Base-by-base conservation (phyloP, 2,888 invertebrate genomes). In the Petrophora chlorosata region DNA sequence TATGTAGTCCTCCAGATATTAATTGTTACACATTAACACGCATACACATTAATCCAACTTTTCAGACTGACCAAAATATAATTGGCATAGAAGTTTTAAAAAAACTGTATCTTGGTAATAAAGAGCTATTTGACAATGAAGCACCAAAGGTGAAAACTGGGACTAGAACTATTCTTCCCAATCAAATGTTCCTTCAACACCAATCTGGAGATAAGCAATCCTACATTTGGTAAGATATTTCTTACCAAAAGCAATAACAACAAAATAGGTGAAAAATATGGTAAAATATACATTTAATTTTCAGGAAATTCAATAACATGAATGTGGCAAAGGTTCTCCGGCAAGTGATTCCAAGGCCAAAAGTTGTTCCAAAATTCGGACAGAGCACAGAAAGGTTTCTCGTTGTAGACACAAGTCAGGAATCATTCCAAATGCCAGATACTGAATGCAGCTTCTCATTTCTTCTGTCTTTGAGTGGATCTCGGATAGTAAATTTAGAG, bases 371-470 rank as follows among this genome's bases (percentile, higher is more conserved):
- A 23, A 93, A 93, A 79, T 93, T 94, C 80, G 95, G 95, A 4
- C 94, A 94, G 67, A 94, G 94, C 63, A 92, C 95, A 36, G 96
- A 97, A 77, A 93, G 96, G 69, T 95, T 92, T 79, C 91, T 95
- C 45, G 92, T 97, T 40, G 94, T 97, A 73, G 95, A 95, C 63
- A 89, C 92, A 22, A 91, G 92, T 68, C 92, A 95, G 41, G 85
- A 90, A 14, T 81, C 91, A 15, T 96, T 96, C 71, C 76, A 84
- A 52, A 80, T 97, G 77, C 96, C 97, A 5, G 93, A 95, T 66
- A 94, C 95, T 7, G 96, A 97, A 79, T 97, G 97, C 73, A 94
- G 94, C 62, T 95, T 94, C 79, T 93, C 96, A 39, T 94, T 96
- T 79, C 72, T 96, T 8, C 91, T 94, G 56, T 94, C 94, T 73